Evolutionary conservation across 2,113 vertebrate genomes (phyloP).

Genomic region (Apaloderma vittatum): DNA sequence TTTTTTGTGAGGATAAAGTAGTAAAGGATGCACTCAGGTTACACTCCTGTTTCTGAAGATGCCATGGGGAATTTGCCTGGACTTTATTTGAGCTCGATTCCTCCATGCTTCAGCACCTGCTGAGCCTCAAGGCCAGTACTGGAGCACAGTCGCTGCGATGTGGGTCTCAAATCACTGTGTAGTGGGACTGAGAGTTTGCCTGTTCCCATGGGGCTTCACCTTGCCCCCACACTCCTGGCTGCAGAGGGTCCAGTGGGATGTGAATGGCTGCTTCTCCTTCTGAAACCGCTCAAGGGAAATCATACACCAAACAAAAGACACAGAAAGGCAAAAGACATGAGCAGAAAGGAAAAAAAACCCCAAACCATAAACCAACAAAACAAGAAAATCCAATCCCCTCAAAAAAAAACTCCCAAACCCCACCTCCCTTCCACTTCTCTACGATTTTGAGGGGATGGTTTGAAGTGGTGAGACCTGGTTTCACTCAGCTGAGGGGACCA

Average conservation of each 20-base stretch:
- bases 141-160: fast-evolving
- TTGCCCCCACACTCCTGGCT: not conserved
- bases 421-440: not conserved
- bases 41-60: not conserved
- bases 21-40: not conserved
- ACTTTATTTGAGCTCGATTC: not conserved
- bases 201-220: fast-evolving
- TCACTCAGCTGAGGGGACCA: fast-evolving
- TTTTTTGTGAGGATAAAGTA: too few relatives aligned
- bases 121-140: not conserved
- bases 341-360: fast-evolving
- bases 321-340: fast-evolving
- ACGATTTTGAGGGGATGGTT: not conserved
- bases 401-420: not conserved
- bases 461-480: not conserved
- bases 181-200: not conserved
- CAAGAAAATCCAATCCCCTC: fast-evolving
- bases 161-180: not conserved
- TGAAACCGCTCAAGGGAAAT: not conserved
- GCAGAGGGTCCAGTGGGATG: not conserved
- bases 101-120: not conserved
- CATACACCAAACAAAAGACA: not conserved
- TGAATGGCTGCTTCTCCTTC: not conserved
- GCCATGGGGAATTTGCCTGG: not conserved
- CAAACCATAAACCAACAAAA: too few relatives aligned